phyloP scores from a whole-genome alignment of 2,113 vertebrate genomes.

The Microcebus griseorufus region DNA sequence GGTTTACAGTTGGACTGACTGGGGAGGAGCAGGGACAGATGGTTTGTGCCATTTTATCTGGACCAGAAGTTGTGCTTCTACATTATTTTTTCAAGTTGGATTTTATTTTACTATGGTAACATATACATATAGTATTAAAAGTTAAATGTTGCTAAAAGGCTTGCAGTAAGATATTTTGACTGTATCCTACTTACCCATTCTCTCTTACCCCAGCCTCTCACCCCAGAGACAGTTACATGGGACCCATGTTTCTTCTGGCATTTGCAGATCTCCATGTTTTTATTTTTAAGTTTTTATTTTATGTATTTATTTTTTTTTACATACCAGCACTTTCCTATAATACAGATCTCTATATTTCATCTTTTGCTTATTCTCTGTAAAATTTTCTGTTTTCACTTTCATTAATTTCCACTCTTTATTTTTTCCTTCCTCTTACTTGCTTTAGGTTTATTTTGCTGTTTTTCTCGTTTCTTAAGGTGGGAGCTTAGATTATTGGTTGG shows the following conservation, averaged over 20 bases:
- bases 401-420: too few relatives aligned
- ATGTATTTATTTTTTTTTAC: too few relatives aligned
- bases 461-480: neutral
- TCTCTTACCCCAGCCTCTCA: neutral
- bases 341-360: neutral
- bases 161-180: neutral
- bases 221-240: neutral
- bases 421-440: neutral
- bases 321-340: too few relatives aligned
- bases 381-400: neutral
- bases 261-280: too few relatives aligned
- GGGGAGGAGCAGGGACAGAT: neutral
- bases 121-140: neutral
- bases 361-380: neutral
- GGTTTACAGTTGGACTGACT: neutral
- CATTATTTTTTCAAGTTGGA: neutral
- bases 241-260: neutral
- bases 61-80: neutral
- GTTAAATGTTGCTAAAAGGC: neutral
- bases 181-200: fast-evolving
- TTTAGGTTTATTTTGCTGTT: neutral
- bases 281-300: too few relatives aligned
- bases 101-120: neutral
- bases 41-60: neutral
- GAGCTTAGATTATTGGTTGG: too few relatives aligned